Percentiles rank a stretch among this genome's conserved stretches.
Evolutionary conservation across 1,140 invertebrate species (phyloP).

Genomic region (Papilio dardanus): DNA sequence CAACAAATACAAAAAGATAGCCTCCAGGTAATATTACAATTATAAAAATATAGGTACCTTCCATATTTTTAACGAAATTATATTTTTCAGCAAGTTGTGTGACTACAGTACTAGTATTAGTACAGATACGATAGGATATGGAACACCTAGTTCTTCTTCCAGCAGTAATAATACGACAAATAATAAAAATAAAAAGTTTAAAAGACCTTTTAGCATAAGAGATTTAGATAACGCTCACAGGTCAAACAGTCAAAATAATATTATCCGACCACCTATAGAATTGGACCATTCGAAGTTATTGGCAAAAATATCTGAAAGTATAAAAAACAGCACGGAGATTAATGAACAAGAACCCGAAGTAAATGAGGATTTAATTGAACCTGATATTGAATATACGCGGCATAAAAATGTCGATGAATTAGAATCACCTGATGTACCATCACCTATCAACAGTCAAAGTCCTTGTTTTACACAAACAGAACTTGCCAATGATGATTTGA

Average conservation of each 20-base stretch:
- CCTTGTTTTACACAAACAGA: slow-evolving; percentile 34
- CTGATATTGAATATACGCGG: slow-evolving; percentile 13
- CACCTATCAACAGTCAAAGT: not conserved
- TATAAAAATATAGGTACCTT: not conserved
- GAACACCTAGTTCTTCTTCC: not conserved
- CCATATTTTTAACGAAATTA: not conserved
- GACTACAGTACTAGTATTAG: too few relatives aligned
- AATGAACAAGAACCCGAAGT: not conserved
- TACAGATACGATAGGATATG: not conserved
- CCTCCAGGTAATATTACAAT: slow-evolving; percentile 18
- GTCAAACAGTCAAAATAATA: not conserved
- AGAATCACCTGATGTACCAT: slow-evolving; percentile 16
- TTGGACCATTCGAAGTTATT: not conserved
- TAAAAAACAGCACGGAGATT: not conserved
- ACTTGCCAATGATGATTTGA: slow-evolving; percentile 36
- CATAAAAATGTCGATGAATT: slow-evolving; percentile 34
- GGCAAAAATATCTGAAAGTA: slow-evolving; percentile 18
- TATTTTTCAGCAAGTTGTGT: not conserved
- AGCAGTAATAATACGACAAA: not conserved
- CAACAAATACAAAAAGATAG: slow-evolving; percentile 13
- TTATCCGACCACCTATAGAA: not conserved
- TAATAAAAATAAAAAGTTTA: not conserved
- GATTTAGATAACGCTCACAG: not conserved
- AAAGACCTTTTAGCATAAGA: slow-evolving; percentile 18
- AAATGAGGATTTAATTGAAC: slow-evolving; percentile 7